Evolutionary conservation across 23 tunicate species (phyloP).

Genomic region (Ascidia mentula): DNA sequence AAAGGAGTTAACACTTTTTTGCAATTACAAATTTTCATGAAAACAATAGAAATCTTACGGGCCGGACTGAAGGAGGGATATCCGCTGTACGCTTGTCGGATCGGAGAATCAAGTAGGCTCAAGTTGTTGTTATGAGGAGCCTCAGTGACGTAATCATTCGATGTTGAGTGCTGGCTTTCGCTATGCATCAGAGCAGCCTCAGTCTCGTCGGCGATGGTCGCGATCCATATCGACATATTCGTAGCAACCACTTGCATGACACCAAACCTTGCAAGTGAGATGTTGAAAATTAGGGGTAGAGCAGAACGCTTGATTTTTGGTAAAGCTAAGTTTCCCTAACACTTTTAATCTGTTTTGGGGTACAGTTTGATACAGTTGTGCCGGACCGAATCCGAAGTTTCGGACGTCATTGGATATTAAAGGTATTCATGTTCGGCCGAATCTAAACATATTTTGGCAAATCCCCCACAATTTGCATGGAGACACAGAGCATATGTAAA

Average conservation of each 20-base stretch:
- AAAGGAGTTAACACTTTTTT: too few species aligned
- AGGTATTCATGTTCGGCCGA: too few species aligned
- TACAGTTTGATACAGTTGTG: too few species aligned
- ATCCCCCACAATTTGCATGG: neutral
- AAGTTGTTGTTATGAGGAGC: neutral
- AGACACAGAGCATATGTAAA: too few species aligned
- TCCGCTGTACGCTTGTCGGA: neutral
- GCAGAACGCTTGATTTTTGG: neutral
- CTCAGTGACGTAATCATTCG: neutral
- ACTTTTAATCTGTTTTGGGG: neutral
- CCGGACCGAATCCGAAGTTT: too few species aligned
- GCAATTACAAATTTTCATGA: too few species aligned
- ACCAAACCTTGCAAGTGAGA: conserved; percentile 85
- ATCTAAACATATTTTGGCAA: too few species aligned
- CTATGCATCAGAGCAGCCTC: conserved; percentile 20
- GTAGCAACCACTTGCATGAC: conserved; percentile 87
- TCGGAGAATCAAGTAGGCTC: neutral
- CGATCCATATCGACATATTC: conserved; percentile 70
- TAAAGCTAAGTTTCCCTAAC: neutral
- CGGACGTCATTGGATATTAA: too few species aligned
- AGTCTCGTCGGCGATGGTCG: conserved; percentile 54
- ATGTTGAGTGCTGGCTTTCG: neutral
- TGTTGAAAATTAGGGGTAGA: neutral
- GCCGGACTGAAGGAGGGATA: neutral
- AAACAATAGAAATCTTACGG: neutral